Evolutionary conservation across 2,888 invertebrate genomes (phyloP).

Genomic region (Ctenicera cuprea): DNA sequence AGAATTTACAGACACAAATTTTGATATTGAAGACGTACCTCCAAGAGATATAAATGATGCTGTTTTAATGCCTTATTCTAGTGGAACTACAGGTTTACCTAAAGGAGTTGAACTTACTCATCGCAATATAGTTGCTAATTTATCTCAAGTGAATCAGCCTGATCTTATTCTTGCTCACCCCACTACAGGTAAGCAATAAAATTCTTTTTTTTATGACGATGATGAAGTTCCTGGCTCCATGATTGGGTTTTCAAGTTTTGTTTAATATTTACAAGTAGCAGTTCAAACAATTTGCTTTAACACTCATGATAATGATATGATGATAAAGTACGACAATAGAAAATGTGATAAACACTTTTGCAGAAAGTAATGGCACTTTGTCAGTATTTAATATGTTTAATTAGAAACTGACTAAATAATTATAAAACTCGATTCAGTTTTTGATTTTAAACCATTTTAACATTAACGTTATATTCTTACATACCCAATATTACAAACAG

Average conservation of each 20-base stretch:
- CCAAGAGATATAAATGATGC: constrained; percentile 76
- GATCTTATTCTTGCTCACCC: not conserved
- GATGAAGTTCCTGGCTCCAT: not conserved
- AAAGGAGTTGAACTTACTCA: constrained; percentile 84
- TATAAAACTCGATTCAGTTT: not conserved
- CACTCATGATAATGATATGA: no score
- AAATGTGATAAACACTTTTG: no score
- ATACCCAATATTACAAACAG: not conserved
- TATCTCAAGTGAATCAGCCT: constrained; percentile 29
- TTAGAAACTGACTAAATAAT: no score
- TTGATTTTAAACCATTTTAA: not conserved
- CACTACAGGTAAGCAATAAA: not conserved
- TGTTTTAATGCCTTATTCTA: constrained; percentile 86
- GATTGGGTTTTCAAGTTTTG: no score
- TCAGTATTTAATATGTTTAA: no score
- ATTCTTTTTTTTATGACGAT: not conserved
- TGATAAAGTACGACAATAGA: no score
- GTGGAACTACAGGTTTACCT: constrained; percentile 89
- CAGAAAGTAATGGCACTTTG: no score
- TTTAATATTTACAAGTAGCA: no score
- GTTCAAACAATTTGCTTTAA: no score
- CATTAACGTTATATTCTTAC: not conserved
- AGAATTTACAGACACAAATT: constrained; percentile 75
- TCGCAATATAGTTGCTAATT: constrained; percentile 75
- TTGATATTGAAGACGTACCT: constrained; percentile 74